These are phyloP conservation scores for Hexactinellida sp. DNA, from an alignment of 37 sponge, comb jelly and placozoan genomes.

Conservation along the genomic window DNA sequence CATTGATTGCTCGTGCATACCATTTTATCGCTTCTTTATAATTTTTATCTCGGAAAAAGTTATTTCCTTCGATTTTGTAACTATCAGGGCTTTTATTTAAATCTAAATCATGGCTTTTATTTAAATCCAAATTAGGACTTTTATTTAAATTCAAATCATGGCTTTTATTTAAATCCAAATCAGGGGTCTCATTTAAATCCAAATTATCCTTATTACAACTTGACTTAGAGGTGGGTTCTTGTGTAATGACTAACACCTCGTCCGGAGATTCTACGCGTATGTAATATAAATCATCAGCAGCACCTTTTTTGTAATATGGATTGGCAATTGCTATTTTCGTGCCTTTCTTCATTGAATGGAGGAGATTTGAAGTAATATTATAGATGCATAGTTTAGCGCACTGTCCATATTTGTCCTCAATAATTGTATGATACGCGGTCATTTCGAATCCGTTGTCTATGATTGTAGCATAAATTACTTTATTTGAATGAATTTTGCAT, in stretches of 20 bases:
- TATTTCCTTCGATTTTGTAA: constrained; percentile 40
- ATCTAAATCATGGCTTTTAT: not conserved
- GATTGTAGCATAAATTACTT: not conserved
- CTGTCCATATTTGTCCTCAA: not conserved
- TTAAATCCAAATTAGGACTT: not conserved
- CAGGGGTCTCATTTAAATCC: not conserved
- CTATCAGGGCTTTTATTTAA: not conserved
- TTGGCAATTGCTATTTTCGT: not conserved
- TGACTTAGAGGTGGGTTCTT: no score
- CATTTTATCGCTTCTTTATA: constrained; percentile 34
- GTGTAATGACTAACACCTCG: not conserved
- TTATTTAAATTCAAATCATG: not conserved
- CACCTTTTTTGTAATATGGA: not conserved
- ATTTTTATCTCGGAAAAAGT: constrained; percentile 27
- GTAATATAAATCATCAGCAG: not conserved
- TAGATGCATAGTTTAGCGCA: constrained; percentile 8
- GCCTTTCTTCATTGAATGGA: not conserved
- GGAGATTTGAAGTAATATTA: not conserved
- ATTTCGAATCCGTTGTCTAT: not conserved
- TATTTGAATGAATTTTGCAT: not conserved
- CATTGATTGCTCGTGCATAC: constrained; percentile 23
- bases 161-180: not conserved
- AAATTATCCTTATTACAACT: not conserved
- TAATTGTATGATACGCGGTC: not conserved
- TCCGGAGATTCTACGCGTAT: not conserved